Evolutionary conservation across 37 sponge, comb jelly and placozoan species (phyloP), one percentile per base, ranked within the genome.

Genomic region (Dysidea cf. avara): DNA sequence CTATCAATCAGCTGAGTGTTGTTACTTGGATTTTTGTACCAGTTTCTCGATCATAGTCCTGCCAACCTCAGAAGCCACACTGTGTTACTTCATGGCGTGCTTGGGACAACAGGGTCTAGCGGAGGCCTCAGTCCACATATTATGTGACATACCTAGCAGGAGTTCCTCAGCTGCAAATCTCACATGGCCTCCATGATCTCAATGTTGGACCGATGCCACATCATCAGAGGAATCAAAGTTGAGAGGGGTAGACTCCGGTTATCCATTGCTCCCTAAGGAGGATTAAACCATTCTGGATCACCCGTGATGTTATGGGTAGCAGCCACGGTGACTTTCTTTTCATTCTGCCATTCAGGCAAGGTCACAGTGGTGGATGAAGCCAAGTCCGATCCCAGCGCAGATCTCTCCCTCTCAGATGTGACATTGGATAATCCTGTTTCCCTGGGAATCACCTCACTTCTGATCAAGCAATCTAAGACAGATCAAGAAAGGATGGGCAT

Each of bases 181-280:
- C 47, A 18, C 18, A 51, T 18, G 63, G 75, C 22, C 20, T 39
- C 2, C 53, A 51, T 0, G 64, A 74, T 26, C 75, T 63, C 14
- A 48, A 32, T 7, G 63, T 29, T 49, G 50, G 32, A 6, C 29
- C 21, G 14, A 61, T 62, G 61, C 75, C 63, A 17, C 35, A 32
- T 35, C 5, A 32, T 61, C 0, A 46, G 48, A 4, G 63, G 63
- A 22, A 47, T 51, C 29, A 12, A 62, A 20, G 39, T 52, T 31
- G 38, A 59, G 62, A 75, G 61, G 62, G 64, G 51, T 0, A 50
- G n/a, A 0, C 22, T 68, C 11, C 61, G 71, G 13, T 78, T 83
- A 39, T 78, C 62, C 13, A 83, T 83, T 29, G 76, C 84, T 11
- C 77, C 84, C 0, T 76, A 28, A 13, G 31, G 25, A 11, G 63